Conservation (phyloP, 2,113 vertebrate genomes). For the Misgurnus anguillicaudatus region DNA sequence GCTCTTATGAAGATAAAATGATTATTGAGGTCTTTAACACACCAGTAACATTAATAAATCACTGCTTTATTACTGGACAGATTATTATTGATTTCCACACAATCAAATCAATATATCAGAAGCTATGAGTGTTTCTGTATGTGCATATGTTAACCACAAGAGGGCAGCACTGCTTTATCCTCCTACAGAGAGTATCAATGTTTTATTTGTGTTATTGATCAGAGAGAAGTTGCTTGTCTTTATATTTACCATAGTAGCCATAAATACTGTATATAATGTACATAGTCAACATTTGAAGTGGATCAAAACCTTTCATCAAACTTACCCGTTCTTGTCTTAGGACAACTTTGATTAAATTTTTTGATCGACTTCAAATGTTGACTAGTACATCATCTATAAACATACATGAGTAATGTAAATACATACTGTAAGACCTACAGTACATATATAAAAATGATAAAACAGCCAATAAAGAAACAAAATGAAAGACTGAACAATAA, state of each 20-base stretch:
- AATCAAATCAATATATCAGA: constrained; percentile 10
- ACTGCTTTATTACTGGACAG: background rate
- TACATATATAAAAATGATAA: no score
- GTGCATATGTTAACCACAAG: constrained; percentile 8
- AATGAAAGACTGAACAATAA: no score
- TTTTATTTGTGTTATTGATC: background rate
- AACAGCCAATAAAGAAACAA: no score
- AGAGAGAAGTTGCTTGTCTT: background rate
- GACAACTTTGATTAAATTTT: no score
- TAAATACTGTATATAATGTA: no score
- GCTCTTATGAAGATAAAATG: background rate
- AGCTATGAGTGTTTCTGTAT: background rate
- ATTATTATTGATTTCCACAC: background rate
- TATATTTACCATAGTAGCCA: background rate
- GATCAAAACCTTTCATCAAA: no score
- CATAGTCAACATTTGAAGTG: no score
- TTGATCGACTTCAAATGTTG: no score
- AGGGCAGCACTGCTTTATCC: constrained; percentile 27
- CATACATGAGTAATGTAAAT: no score
- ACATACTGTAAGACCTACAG: no score
- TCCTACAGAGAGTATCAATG: background rate
- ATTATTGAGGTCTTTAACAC: background rate
- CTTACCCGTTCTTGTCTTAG: no score
- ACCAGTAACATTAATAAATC: constrained; percentile 9
- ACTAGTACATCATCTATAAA: no score